Evolutionary conservation across 2,113 vertebrate genomes (phyloP), one percentile per base, ranked within the genome.

Genomic region (Odobenus rosmarus): DNA sequence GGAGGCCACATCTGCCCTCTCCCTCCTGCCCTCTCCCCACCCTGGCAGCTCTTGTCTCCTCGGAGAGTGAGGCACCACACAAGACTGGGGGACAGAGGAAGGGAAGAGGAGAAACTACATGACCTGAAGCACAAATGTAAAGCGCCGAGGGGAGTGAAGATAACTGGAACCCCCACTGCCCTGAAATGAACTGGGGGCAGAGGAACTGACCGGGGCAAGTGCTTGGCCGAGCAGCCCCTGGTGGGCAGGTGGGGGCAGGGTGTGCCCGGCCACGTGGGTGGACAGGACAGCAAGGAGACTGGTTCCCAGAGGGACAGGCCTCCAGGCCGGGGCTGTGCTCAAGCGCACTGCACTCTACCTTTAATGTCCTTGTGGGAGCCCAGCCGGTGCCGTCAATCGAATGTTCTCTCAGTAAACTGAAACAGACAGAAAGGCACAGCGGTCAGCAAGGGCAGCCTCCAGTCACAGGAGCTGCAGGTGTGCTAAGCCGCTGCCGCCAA

Each of bases 301-400:
- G 61, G 62, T 19, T 39, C 53, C 72, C 4, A 7, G 19, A 6
- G 59, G 61, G 69, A 16, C 10, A 31, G 53, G 31, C 24, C 46
- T 12, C 5, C 0, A 11, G 13, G 55, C 19, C 8, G 24, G 7
- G 71, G 46, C 64, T 1, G 4, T 8, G 19, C 57, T 62, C 69
- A 13, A 5, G 23, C 61, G 69, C 36, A 21, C 5, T 0, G 4
- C 80, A 95, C 89, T 96, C 98, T 99, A 99, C 99, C 99, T 99
- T 99, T 98, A 99, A 98, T 0, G 99, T 99, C 98, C 99, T 99
- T 12, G 99, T 99, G 74, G 99, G 99, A 82, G 99, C 99, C 99
- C 99, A 99, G 98, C 99, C 99, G 84, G 99, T 99, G 96, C 99
- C 99, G 82, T 99, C 99, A 80, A 99, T 99, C 33, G 99, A 99